Evolutionary conservation across 2,113 vertebrate genomes (phyloP).

Genomic region (Prionailurus bengalensis): DNA sequence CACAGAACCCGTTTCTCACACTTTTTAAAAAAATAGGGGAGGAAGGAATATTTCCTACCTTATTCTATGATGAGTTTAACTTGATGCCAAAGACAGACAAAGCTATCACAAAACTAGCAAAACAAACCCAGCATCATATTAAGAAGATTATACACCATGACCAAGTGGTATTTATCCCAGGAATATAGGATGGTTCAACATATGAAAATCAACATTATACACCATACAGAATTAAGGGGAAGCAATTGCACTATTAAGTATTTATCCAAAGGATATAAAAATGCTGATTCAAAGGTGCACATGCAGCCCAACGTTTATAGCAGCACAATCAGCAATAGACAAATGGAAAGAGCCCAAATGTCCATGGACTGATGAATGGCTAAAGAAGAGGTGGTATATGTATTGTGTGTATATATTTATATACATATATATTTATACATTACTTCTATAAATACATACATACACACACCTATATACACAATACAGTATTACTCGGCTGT

Average conservation of each 20-base stretch:
- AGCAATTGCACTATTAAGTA: too few relatives aligned
- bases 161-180: background rate
- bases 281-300: too few relatives aligned
- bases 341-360: too few relatives aligned
- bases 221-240: background rate
- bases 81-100: background rate
- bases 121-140: background rate
- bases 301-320: background rate
- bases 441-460: too few relatives aligned
- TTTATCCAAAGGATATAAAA: too few relatives aligned
- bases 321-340: too few relatives aligned
- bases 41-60: background rate
- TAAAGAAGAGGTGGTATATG: too few relatives aligned
- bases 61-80: background rate
- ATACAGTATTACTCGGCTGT: too few relatives aligned
- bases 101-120: background rate
- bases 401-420: too few relatives aligned
- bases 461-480: too few relatives aligned
- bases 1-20: background rate
- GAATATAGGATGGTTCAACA: background rate
- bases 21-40: background rate
- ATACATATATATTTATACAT: too few relatives aligned
- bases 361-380: too few relatives aligned
- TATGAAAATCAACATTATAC: background rate
- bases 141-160: background rate